A percentile compares a stretch with the other conserved stretches of the same genome.
Conservation (phyloP, 2,797 vertebrate species). For the Sebastes cheni region DNA sequence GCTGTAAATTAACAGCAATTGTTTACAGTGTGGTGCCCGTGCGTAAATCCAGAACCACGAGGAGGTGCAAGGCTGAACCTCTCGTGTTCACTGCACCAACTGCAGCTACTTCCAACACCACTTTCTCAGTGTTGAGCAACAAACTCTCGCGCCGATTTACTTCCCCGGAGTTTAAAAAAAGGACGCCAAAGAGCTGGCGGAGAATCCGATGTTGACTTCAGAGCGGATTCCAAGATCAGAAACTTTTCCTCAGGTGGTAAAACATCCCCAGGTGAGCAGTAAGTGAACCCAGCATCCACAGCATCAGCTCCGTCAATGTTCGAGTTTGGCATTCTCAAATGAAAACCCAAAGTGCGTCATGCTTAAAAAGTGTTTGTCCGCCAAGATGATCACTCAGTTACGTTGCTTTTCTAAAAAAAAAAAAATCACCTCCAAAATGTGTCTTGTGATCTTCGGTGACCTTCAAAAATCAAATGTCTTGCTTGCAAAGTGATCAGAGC, state of each 20-base stretch:
- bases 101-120: slow-evolving; percentile 1
- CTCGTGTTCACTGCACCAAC: not conserved
- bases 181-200: slow-evolving; percentile 13
- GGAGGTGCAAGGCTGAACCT: slow-evolving; percentile 25
- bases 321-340: slow-evolving; percentile 79
- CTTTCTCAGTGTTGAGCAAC: slow-evolving; percentile 68
- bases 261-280: slow-evolving; percentile 74
- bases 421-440: not conserved
- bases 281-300: slow-evolving; percentile 81
- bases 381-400: no score
- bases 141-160: slow-evolving; percentile 80
- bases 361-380: slow-evolving; percentile 21
- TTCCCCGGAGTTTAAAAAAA: slow-evolving; percentile 77
- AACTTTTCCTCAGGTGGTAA: slow-evolving; percentile 65
- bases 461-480: not conserved
- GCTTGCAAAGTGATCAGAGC: not conserved
- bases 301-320: slow-evolving; percentile 83
- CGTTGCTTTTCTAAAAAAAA: not conserved
- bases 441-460: not conserved
- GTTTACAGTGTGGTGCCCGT: slow-evolving; percentile 8
- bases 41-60: slow-evolving; percentile 59
- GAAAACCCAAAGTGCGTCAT: not conserved
- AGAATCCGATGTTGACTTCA: not conserved
- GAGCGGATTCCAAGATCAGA: slow-evolving; percentile 72
- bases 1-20: no score